These are phyloP conservation scores for Linyphia triangularis DNA, from an alignment of 2,888 invertebrate genomes.

Conservation along the genomic window DNA sequence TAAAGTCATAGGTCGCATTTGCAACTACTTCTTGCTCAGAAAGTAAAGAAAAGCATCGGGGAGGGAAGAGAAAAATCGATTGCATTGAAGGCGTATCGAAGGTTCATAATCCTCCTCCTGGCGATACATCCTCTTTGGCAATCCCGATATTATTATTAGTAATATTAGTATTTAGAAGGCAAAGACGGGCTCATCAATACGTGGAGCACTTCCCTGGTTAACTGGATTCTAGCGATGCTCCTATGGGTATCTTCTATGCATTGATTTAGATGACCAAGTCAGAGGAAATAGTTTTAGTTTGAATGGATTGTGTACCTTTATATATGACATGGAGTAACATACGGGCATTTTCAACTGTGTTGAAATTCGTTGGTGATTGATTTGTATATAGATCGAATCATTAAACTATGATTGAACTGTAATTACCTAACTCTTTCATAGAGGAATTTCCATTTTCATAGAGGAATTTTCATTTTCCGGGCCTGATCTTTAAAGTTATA, in stretches of 20 bases:
- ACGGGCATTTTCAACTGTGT: too few relatives aligned
- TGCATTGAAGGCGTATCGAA: slow-evolving; percentile 59
- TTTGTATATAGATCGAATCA: too few relatives aligned
- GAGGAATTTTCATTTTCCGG: too few relatives aligned
- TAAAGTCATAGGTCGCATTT: slow-evolving; percentile 52
- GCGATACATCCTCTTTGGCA: slow-evolving; percentile 37
- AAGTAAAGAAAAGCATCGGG: slow-evolving; percentile 30
- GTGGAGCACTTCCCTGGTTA: slow-evolving; percentile 42
- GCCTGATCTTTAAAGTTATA: too few relatives aligned
- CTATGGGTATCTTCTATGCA: slow-evolving; percentile 1
- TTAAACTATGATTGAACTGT: too few relatives aligned
- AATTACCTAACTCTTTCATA: too few relatives aligned
- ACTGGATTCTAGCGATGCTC: slow-evolving; percentile 45
- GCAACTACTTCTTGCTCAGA: slow-evolving; percentile 20
- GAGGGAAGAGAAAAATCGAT: slow-evolving; percentile 47
- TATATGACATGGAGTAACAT: too few relatives aligned
- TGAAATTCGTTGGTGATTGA: too few relatives aligned
- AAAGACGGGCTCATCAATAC: slow-evolving; percentile 58
- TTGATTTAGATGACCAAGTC: slow-evolving; percentile 38
- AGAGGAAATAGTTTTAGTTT: slow-evolving; percentile 5
- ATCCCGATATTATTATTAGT: slow-evolving; percentile 59
- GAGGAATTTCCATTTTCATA: too few relatives aligned
- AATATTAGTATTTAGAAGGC: slow-evolving; percentile 61
- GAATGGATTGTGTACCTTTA: not conserved
- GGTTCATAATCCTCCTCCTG: slow-evolving; percentile 55